phyloP scores from a whole-genome alignment of 1,140 invertebrate genomes.

The Neodiprion virginianus region DNA sequence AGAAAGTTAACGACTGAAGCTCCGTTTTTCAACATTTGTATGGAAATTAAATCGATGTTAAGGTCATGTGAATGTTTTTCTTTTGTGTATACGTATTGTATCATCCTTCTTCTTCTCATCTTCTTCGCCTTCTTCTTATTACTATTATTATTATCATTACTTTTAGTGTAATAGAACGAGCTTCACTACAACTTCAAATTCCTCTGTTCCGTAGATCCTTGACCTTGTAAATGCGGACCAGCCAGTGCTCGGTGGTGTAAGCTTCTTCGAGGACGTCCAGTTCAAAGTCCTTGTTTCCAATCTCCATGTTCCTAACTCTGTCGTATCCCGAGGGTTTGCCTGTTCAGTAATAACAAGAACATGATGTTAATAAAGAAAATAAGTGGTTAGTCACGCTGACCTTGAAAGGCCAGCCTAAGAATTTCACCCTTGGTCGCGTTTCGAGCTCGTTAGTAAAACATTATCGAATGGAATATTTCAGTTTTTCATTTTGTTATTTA shows the following conservation, averaged over 20 bases:
- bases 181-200: conserved; percentile 34
- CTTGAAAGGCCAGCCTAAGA: not conserved
- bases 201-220: conserved; percentile 89
- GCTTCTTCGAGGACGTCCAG: conserved; percentile 92
- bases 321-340: conserved; percentile 90
- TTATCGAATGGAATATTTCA: not conserved
- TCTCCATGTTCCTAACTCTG: conserved; percentile 88
- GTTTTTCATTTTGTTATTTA: no score
- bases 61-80: no score
- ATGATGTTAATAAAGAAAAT: conserved; percentile 21
- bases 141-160: not conserved
- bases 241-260: conserved; percentile 95
- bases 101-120: not conserved
- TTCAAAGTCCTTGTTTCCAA: conserved; percentile 95
- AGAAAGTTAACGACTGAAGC: no score
- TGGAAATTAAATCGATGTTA: no score
- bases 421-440: not conserved
- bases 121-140: not conserved
- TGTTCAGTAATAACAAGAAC: conserved; percentile 41
- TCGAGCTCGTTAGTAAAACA: not conserved
- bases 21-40: no score
- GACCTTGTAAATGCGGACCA: conserved; percentile 94
- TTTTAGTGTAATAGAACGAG: no score
- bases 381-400: not conserved
- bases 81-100: not conserved